Conservation (phyloP, 2,113 vertebrate species). For the Clarias gariepinus region DNA sequence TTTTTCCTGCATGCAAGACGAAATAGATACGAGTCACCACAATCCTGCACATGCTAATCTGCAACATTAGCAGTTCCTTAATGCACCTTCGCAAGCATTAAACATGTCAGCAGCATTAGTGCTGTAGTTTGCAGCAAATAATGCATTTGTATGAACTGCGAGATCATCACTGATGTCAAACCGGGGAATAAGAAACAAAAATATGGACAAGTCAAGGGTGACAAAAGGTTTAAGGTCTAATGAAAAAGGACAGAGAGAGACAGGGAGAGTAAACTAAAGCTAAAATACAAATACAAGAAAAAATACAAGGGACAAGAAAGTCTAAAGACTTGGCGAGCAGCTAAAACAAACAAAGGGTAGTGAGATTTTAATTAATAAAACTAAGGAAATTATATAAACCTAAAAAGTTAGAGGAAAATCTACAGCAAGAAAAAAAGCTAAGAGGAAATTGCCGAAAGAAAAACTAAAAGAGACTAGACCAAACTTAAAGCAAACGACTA, state of each 20-base stretch:
- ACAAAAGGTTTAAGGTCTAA: background rate
- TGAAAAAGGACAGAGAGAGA: background rate
- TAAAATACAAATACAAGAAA: background rate
- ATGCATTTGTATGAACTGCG: background rate
- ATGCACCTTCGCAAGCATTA: background rate
- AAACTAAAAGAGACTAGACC: background rate
- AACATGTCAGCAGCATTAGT: conserved; percentile 19
- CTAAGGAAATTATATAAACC: background rate
- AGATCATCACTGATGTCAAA: conserved; percentile 1
- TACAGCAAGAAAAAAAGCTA: background rate
- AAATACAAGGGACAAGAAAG: background rate
- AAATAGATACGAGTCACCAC: conserved; percentile 19
- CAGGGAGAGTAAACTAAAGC: background rate
- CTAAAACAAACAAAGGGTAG: background rate
- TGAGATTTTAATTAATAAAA: background rate
- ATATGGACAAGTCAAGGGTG: too few species aligned
- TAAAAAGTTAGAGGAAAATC: background rate
- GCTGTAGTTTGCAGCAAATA: conserved; percentile 3
- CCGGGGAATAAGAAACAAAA: background rate
- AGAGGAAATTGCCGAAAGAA: background rate
- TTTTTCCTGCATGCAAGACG: background rate
- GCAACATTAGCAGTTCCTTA: conserved; percentile 1
- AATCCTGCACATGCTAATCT: conserved; percentile 3
- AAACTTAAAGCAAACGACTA: too few species aligned
- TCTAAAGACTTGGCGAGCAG: background rate